phyloP scores from a whole-genome alignment of 1,140 invertebrate species.

The Hestina assimilis region DNA sequence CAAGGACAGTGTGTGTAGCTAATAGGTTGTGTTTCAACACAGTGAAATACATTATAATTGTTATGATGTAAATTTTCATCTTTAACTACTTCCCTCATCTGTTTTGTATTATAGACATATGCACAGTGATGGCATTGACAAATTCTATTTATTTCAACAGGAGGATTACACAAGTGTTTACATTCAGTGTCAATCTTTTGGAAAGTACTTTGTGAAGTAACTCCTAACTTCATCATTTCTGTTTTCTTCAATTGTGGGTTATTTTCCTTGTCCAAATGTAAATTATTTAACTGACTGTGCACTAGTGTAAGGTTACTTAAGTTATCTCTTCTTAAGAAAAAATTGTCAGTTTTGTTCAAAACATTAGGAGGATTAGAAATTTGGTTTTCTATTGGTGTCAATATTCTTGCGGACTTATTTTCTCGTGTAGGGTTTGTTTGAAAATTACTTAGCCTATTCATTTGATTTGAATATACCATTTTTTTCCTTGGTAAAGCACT shows the following conservation, averaged over 20 bases:
- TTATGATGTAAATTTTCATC: slow-evolving; percentile 8
- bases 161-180: slow-evolving; percentile 2
- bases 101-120: slow-evolving; percentile 16
- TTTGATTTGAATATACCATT: not conserved
- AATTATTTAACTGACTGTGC: slow-evolving; percentile 37
- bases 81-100: not conserved
- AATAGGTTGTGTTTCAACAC: not conserved
- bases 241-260: slow-evolving; percentile 43
- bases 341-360: slow-evolving; percentile 45
- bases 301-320: slow-evolving; percentile 35
- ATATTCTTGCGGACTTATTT: slow-evolving; percentile 8
- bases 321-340: slow-evolving; percentile 57
- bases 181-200: not conserved
- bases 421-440: not conserved
- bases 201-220: not conserved
- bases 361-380: slow-evolving; percentile 36
- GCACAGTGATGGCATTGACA: slow-evolving; percentile 54
- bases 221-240: slow-evolving; percentile 40
- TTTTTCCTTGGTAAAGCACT: not conserved
- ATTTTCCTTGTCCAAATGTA: slow-evolving; percentile 54
- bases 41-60: slow-evolving; percentile 17
- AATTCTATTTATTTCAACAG: slow-evolving; percentile 17
- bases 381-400: slow-evolving; percentile 43
- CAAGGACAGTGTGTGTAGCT: slow-evolving; percentile 17
- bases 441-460: not conserved